Evolutionary conservation across 2,797 vertebrate genomes (phyloP).

Genomic region (Heliangelus exortis): DNA sequence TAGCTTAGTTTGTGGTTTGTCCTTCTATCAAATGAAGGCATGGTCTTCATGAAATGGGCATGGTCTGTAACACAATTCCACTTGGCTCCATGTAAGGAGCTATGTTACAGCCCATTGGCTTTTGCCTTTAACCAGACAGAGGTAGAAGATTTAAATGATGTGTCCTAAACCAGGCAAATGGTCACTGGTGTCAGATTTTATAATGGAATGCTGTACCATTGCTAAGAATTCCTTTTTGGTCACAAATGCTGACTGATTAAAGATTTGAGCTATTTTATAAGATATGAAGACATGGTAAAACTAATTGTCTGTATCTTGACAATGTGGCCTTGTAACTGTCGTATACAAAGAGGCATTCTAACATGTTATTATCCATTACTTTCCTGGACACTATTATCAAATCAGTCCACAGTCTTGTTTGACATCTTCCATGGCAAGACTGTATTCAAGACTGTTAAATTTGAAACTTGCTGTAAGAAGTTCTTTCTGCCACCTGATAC

Average conservation of each 20-base stretch:
- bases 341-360: neutral
- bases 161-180: neutral
- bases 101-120: neutral
- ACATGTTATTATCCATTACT: neutral
- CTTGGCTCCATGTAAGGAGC: neutral
- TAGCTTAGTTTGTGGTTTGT: neutral
- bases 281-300: neutral
- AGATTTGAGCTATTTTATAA: neutral
- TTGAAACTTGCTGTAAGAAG: neutral
- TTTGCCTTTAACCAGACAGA: neutral
- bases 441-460: neutral
- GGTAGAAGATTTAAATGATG: neutral
- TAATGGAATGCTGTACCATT: neutral
- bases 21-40: neutral
- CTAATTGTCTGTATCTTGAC: neutral
- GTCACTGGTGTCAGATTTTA: neutral
- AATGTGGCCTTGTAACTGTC: neutral
- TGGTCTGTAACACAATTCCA: neutral
- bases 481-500: neutral
- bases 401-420: neutral
- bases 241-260: neutral
- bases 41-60: neutral
- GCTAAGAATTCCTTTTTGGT: neutral
- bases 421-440: neutral
- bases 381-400: neutral